Conservation (phyloP, 2,113 vertebrate species). For the Perca flavescens region DNA sequence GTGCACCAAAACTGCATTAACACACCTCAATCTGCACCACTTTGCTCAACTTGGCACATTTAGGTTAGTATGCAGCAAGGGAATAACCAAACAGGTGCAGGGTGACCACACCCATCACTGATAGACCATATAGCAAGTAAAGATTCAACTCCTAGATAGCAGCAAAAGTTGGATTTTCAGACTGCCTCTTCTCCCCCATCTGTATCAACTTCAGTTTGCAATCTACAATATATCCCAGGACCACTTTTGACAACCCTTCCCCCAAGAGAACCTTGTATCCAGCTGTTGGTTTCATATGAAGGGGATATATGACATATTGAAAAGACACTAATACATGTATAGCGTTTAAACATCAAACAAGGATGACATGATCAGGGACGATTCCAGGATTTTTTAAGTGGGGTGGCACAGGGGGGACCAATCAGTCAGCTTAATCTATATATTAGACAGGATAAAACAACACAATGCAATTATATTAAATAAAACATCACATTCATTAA, state of each 20-base stretch:
- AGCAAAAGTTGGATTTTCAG: neutral
- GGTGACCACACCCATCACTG: neutral
- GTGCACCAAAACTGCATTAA: slow-evolving; percentile 12
- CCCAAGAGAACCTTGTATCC: slow-evolving; percentile 27
- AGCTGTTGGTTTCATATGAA: slow-evolving; percentile 40
- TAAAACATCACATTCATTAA: too few relatives aligned
- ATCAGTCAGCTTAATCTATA: too few relatives aligned
- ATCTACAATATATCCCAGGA: slow-evolving; percentile 15
- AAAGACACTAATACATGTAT: neutral
- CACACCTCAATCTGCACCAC: slow-evolving; percentile 1
- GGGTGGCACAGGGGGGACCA: too few relatives aligned
- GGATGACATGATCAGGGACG: neutral
- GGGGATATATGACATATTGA: slow-evolving; percentile 16
- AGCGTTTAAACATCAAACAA: neutral
- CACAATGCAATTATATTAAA: too few relatives aligned
- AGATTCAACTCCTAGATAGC: slow-evolving; percentile 2
- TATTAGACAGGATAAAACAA: too few relatives aligned
- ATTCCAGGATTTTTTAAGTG: too few relatives aligned
- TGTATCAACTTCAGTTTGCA: slow-evolving; percentile 23
- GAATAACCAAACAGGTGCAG: slow-evolving; percentile 21
- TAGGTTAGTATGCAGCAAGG: neutral
- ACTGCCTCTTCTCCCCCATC: neutral
- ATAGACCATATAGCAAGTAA: neutral
- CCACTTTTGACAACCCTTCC: slow-evolving; percentile 27
- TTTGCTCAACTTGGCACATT: neutral